Evolutionary conservation across 2,888 invertebrate genomes (phyloP).

Genomic region (Ptychoptera contaminata): DNA sequence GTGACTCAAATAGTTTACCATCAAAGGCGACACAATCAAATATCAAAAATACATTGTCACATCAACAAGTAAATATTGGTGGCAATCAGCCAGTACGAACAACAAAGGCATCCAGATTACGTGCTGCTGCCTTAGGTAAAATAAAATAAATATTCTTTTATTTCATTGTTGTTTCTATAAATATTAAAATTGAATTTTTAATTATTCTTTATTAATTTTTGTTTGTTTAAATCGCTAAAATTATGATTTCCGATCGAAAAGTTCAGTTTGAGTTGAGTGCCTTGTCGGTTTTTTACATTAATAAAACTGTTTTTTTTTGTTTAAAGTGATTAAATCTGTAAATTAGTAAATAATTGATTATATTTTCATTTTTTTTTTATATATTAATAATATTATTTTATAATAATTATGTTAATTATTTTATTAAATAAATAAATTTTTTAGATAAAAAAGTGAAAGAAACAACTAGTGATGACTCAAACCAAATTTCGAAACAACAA

Average conservation of each 20-base stretch:
- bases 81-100: constrained; percentile 38
- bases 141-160: constrained; percentile 11
- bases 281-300: no score
- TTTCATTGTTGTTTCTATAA: neutral
- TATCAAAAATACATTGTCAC: neutral
- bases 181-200: neutral
- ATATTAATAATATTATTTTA: no score
- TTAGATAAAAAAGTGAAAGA: constrained; percentile 5
- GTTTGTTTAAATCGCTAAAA: neutral
- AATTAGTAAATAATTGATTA: no score
- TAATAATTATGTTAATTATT: no score
- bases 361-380: no score
- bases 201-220: neutral
- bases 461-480: no score
- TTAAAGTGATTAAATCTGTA: neutral
- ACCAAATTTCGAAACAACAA: constrained; percentile 4
- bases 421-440: no score
- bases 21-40: neutral
- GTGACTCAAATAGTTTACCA: neutral
- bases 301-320: neutral
- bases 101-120: constrained; percentile 53
- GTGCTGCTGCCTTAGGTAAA: constrained; percentile 43
- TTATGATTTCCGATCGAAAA: no score
- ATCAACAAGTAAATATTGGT: neutral
- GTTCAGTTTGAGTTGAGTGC: no score